Conservation (phyloP, 2,113 vertebrate genomes). For the Barbus barbus region DNA sequence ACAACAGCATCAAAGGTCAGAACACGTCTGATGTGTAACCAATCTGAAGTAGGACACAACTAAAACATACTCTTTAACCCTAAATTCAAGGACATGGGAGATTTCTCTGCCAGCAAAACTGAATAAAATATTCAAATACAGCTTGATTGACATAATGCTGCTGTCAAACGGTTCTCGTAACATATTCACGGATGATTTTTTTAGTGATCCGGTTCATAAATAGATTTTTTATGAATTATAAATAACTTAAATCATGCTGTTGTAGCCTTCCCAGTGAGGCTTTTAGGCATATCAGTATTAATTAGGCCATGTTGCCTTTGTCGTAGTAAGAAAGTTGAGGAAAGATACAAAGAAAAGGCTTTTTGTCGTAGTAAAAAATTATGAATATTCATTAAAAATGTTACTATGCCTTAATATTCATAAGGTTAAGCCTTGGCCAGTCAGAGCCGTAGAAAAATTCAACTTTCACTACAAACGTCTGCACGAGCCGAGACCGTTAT, state of each 20-base stretch:
- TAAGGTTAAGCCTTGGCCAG: background rate
- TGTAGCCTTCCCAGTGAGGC: background rate
- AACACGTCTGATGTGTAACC: constrained; percentile 1
- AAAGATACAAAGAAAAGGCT: too few species aligned
- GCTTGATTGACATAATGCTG: background rate
- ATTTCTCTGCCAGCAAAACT: background rate
- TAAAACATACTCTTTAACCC: background rate
- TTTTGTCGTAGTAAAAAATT: too few species aligned
- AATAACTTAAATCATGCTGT: background rate
- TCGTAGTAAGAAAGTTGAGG: too few species aligned
- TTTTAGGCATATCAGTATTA: background rate
- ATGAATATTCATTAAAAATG: background rate
- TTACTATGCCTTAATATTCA: background rate
- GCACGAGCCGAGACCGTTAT: background rate
- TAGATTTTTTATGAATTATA: background rate
- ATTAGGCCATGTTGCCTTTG: background rate
- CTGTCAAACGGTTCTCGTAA: background rate
- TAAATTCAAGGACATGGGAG: background rate
- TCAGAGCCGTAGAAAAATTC: too few species aligned
- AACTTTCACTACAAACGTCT: background rate
- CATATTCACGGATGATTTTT: background rate
- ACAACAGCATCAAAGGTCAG: constrained; percentile 28
- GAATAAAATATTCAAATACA: background rate
- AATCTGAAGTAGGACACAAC: background rate
- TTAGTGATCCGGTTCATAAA: too few species aligned